Conservation (phyloP, 2,113 vertebrate genomes). For the Eublepharis macularius region DNA sequence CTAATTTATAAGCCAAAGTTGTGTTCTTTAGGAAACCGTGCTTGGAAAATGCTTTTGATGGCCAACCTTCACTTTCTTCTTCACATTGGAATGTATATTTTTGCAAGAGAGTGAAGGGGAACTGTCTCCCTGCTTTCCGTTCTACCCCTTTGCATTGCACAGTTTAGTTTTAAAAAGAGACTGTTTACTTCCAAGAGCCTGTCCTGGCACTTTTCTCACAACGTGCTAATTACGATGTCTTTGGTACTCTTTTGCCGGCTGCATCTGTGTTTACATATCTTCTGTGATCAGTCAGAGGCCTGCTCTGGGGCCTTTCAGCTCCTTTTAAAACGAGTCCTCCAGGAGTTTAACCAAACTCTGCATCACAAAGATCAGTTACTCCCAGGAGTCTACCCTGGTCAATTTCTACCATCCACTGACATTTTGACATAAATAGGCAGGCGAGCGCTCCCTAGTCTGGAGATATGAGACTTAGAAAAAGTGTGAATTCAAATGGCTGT, state of each 20-base stretch:
- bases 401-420: constrained; percentile 70
- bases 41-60: constrained; percentile 5
- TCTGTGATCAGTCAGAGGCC: constrained; percentile 52
- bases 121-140: constrained; percentile 13
- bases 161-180: background rate
- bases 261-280: constrained; percentile 72
- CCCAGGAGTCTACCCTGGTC: constrained; percentile 57
- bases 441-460: constrained; percentile 62
- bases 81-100: background rate
- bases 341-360: constrained; percentile 63
- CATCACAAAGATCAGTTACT: constrained; percentile 65
- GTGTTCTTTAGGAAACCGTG: constrained; percentile 7
- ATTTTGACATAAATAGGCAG: constrained; percentile 70
- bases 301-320: constrained; percentile 59
- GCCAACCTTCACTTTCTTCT: background rate
- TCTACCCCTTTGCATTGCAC: background rate
- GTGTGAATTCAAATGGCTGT: constrained; percentile 74
- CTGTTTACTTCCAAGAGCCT: constrained; percentile 57
- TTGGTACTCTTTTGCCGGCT: constrained; percentile 30
- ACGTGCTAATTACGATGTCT: constrained; percentile 47
- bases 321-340: constrained; percentile 65
- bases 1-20: background rate
- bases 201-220: background rate
- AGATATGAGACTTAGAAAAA: constrained; percentile 70
- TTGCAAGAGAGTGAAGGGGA: constrained; percentile 11